A percentile compares a stretch with the other conserved stretches of the same genome.
Conservation (phyloP, 2,113 vertebrate species). For the Mastomys coucha region DNA sequence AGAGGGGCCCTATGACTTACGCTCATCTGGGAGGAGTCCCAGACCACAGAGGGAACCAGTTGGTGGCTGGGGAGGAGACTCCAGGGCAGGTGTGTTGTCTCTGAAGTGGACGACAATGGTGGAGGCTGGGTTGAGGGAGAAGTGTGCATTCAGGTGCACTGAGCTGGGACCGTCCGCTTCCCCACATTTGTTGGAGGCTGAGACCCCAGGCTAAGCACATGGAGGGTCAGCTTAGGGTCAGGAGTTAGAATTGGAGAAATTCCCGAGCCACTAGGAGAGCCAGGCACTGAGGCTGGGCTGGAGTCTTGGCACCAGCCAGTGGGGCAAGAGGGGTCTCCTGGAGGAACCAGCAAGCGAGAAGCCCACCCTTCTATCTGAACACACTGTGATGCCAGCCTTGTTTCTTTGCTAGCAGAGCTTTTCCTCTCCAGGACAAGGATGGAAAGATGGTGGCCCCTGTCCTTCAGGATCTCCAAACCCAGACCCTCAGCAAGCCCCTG, state of each 20-base stretch:
- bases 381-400: not conserved
- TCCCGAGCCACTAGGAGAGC: not conserved
- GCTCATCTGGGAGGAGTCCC: not conserved
- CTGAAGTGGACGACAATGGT: not conserved
- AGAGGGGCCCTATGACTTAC: not conserved
- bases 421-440: not conserved
- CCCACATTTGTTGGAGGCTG: constrained; percentile 2
- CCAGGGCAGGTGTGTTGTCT: constrained; percentile 13
- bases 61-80: not conserved
- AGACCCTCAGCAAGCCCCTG: not conserved
- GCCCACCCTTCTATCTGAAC: not conserved
- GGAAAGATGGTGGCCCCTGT: no score
- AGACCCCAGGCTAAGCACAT: constrained; percentile 21
- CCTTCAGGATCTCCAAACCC: no score
- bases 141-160: constrained; percentile 46
- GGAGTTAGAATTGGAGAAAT: not conserved
- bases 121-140: not conserved
- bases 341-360: not conserved
- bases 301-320: not conserved
- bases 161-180: constrained; percentile 70
- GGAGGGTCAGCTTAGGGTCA: constrained; percentile 73
- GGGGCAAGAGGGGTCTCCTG: not conserved
- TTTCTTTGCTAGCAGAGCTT: not conserved
- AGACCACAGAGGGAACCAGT: not conserved
- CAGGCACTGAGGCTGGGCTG: not conserved